These are phyloP conservation scores for Clavelina lepadiformis DNA, from an alignment of 23 tunicate genomes.

Conservation along the genomic window DNA sequence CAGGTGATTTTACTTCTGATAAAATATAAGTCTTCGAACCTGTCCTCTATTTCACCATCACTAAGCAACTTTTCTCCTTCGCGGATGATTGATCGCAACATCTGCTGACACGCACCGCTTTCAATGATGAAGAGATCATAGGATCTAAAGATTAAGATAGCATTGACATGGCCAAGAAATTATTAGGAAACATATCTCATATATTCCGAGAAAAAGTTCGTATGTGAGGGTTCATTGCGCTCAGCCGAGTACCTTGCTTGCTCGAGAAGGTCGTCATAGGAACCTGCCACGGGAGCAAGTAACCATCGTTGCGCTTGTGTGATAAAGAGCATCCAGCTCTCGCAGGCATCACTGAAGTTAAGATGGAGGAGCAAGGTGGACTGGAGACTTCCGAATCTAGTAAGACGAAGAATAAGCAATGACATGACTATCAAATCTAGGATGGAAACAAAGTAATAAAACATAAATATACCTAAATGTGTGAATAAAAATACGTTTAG, in stretches of 20 bases:
- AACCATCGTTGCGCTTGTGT: conserved; percentile 61
- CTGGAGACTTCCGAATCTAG: conserved; percentile 48
- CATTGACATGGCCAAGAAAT: too few relatives aligned
- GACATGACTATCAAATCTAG: too few relatives aligned
- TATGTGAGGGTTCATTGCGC: neutral
- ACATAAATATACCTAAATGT: too few relatives aligned
- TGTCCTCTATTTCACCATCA: conserved; percentile 20
- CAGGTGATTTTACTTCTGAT: neutral
- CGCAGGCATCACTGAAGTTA: conserved; percentile 52
- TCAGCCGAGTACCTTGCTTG: conserved; percentile 54
- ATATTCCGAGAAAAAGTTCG: too few relatives aligned
- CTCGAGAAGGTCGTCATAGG: conserved; percentile 48
- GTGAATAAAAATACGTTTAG: too few relatives aligned
- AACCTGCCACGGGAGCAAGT: conserved; percentile 29
- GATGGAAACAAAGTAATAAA: too few relatives aligned
- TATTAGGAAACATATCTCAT: too few relatives aligned
- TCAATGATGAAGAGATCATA: conserved; percentile 60
- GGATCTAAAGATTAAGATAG: too few relatives aligned
- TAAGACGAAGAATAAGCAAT: too few relatives aligned
- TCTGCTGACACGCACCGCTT: conserved; percentile 50
- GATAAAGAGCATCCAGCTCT: conserved; percentile 77
- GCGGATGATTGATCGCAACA: conserved; percentile 39
- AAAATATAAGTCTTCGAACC: neutral
- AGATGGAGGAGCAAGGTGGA: conserved; percentile 7
- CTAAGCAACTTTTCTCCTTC: conserved; percentile 34